Percentiles rank a stretch among this genome's conserved stretches.
These are phyloP conservation scores for Sipha maydis DNA, from an alignment of 2,888 invertebrate species.

Conservation along the genomic window DNA sequence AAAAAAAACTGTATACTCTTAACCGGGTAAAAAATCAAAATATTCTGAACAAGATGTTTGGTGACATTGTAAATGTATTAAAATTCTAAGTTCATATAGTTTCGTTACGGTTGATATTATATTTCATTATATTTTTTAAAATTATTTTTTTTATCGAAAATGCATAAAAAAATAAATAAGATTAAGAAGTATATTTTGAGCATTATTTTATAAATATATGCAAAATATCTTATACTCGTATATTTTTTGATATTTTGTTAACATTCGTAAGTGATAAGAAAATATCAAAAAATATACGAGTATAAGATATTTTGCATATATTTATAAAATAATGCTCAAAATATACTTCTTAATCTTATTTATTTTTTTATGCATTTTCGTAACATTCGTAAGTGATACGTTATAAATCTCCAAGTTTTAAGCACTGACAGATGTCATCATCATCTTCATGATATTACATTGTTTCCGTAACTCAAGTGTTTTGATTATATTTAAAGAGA, in stretches of 20 bases:
- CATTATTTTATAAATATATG: not conserved
- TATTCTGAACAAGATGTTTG: conserved; percentile 4
- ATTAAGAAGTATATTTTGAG: not conserved
- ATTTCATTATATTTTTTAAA: not conserved
- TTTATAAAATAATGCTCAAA: not conserved
- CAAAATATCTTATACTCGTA: not conserved
- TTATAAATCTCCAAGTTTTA: not conserved
- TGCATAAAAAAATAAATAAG: no score
- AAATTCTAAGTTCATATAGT: conserved; percentile 8
- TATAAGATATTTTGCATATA: not conserved
- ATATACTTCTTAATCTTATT: no score
- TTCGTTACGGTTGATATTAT: not conserved
- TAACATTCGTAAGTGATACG: not conserved
- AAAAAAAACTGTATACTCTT: not conserved
- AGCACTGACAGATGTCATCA: not conserved
- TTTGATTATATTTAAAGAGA: conserved; percentile 35
- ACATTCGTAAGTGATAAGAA: not conserved
- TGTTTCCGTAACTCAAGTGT: not conserved
- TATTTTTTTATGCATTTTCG: no score
- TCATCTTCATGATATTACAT: not conserved
- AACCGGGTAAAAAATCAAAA: conserved; percentile 31
- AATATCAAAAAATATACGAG: not conserved
- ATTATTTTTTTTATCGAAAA: not conserved
- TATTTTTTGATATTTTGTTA: not conserved
- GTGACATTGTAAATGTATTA: conserved; percentile 12